Evolutionary conservation across 1,140 invertebrate genomes (phyloP).

Genomic region (Papilio polytes): DNA sequence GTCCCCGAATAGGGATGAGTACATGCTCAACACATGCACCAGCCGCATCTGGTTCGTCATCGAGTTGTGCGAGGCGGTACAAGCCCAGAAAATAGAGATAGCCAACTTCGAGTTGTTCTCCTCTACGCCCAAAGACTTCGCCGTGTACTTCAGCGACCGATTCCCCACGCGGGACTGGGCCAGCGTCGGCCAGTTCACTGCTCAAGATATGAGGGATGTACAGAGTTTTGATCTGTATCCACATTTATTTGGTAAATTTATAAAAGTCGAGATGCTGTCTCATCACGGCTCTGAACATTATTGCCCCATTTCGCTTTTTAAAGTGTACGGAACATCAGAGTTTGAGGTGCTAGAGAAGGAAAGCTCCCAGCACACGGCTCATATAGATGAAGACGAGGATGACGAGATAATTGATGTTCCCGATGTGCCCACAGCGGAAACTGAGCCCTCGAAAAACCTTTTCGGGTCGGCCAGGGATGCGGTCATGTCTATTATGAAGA

Average conservation of each 20-base stretch:
- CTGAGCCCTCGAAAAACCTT: constrained; percentile 86
- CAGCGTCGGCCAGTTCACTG: constrained; percentile 93
- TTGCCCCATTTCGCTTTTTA: constrained; percentile 97
- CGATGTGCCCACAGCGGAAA: constrained; percentile 70
- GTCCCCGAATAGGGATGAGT: constrained; percentile 96
- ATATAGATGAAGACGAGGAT: constrained; percentile 87
- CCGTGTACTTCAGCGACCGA: constrained; percentile 94
- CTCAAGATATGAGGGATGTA: constrained; percentile 93
- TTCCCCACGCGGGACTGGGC: constrained; percentile 97
- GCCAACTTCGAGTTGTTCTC: constrained; percentile 99
- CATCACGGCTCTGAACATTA: constrained; percentile 98
- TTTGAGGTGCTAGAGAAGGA: constrained; percentile 94
- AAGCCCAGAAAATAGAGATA: constrained; percentile 96
- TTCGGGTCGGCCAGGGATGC: constrained; percentile 94
- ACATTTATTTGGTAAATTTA: constrained; percentile 96
- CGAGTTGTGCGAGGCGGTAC: constrained; percentile 98
- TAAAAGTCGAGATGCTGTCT: constrained; percentile 95
- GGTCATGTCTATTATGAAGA: constrained; percentile 94
- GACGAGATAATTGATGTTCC: constrained; percentile 85
- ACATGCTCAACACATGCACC: constrained; percentile 98
- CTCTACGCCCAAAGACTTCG: constrained; percentile 96
- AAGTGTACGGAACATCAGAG: constrained; percentile 96
- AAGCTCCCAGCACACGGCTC: constrained; percentile 85
- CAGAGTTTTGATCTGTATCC: constrained; percentile 93
- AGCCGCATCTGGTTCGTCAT: constrained; percentile 97